Evolutionary conservation across 2,797 vertebrate genomes (phyloP).

Genomic region (Acrossocheilus fasciatus): DNA sequence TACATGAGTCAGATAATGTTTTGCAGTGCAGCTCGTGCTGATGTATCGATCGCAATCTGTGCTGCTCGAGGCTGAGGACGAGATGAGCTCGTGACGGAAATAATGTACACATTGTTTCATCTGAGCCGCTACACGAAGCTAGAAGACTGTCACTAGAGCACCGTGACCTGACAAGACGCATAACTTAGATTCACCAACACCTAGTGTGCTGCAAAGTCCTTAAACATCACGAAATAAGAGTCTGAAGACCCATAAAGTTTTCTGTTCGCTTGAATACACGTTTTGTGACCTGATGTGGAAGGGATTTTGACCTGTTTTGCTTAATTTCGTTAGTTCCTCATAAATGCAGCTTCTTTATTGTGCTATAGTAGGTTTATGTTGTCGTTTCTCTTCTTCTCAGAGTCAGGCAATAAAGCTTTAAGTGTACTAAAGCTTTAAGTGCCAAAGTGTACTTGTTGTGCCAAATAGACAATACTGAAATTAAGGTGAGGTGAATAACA

Average conservation of each 20-base stretch:
- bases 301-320: background rate
- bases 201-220: background rate
- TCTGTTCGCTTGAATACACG: background rate
- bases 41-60: background rate
- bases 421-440: too few species aligned
- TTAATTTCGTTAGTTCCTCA: background rate
- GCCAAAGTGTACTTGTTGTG: background rate
- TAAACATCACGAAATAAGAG: background rate
- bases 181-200: background rate
- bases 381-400: background rate
- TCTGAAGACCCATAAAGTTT: background rate
- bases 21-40: background rate
- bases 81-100: conserved; percentile 18
- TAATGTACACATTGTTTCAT: conserved; percentile 23
- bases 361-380: background rate
- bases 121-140: background rate
- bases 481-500: background rate
- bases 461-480: background rate
- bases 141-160: background rate
- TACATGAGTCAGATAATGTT: background rate
- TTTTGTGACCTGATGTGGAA: background rate
- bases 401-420: background rate
- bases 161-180: background rate
- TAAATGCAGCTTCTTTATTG: background rate
- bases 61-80: background rate